These are phyloP conservation scores for Thecocarcelia acutangulata DNA, from an alignment of 2,888 invertebrate genomes.

Conservation along the genomic window DNA sequence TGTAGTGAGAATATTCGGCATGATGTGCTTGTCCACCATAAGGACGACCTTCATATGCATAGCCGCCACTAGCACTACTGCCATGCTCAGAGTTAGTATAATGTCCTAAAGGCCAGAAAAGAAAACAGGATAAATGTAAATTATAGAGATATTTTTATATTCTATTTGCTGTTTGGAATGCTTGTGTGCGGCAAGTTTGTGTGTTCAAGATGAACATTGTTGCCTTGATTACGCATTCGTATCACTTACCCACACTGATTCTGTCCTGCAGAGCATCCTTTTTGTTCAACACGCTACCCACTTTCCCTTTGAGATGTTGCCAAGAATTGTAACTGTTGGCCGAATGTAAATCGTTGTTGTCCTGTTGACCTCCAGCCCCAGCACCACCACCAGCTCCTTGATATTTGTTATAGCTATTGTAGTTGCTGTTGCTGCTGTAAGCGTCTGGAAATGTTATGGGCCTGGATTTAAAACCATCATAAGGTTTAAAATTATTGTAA, in stretches of 20 bases:
- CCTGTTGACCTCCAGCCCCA: conserved; percentile 2
- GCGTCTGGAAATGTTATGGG: conserved; percentile 69
- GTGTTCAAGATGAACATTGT: not conserved
- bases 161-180: not conserved
- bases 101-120: conserved; percentile 71
- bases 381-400: conserved; percentile 3
- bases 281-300: conserved; percentile 50
- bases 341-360: conserved; percentile 61
- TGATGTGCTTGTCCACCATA: conserved; percentile 70
- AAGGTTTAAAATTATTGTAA: conserved; percentile 56
- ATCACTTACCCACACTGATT: conserved; percentile 77
- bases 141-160: conserved; percentile 29
- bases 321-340: conserved; percentile 74
- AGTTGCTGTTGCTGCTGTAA: conserved; percentile 61
- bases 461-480: conserved; percentile 67
- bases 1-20: conserved; percentile 57
- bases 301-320: conserved; percentile 71
- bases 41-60: conserved; percentile 74
- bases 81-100: conserved; percentile 70
- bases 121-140: conserved; percentile 52
- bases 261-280: conserved; percentile 72
- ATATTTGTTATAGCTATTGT: conserved; percentile 66
- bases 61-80: conserved; percentile 61
- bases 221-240: conserved; percentile 66
- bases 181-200: conserved; percentile 25